Conservation (phyloP, 2,113 vertebrate genomes). For the Labeo rohita region DNA sequence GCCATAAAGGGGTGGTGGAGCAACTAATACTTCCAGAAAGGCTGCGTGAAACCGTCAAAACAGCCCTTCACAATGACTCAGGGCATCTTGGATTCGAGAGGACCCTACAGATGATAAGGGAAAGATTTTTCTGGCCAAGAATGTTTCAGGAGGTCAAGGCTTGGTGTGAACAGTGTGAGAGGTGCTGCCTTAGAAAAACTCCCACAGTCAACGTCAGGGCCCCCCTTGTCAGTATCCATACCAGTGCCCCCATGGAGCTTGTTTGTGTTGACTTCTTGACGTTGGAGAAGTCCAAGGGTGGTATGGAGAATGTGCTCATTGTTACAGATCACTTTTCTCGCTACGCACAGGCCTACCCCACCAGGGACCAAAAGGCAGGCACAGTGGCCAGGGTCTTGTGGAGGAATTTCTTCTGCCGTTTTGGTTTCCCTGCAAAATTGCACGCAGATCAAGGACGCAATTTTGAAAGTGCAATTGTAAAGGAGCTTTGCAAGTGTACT, state of each 20-base stretch:
- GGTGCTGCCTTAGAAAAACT: slow-evolving; percentile 46
- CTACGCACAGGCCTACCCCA: too few relatives aligned
- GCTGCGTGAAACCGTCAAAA: too few relatives aligned
- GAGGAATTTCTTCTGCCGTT: slow-evolving; percentile 45
- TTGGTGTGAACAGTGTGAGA: slow-evolving; percentile 45
- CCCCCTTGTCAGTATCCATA: slow-evolving; percentile 41
- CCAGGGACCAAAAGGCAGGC: too few relatives aligned
- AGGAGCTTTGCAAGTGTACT: slow-evolving; percentile 47
- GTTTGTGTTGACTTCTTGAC: slow-evolving; percentile 25
- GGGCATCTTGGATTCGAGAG: too few relatives aligned
- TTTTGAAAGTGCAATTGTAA: slow-evolving; percentile 49
- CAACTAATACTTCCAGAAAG: too few relatives aligned
- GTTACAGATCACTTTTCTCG: too few relatives aligned
- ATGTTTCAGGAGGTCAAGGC: slow-evolving; percentile 31
- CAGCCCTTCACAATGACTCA: too few relatives aligned
- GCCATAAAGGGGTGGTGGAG: too few relatives aligned
- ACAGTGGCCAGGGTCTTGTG: not conserved
- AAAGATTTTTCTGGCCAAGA: too few relatives aligned
- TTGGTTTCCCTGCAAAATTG: slow-evolving; percentile 47
- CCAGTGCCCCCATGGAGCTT: slow-evolving; percentile 45
- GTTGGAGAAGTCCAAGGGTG: too few relatives aligned
- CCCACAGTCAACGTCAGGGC: slow-evolving; percentile 31
- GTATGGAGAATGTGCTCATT: too few relatives aligned
- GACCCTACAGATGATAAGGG: too few relatives aligned
- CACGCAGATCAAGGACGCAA: slow-evolving; percentile 52